These are phyloP conservation scores for Poecile montanus DNA, from an alignment of 2,797 vertebrate species.

Conservation along the genomic window DNA sequence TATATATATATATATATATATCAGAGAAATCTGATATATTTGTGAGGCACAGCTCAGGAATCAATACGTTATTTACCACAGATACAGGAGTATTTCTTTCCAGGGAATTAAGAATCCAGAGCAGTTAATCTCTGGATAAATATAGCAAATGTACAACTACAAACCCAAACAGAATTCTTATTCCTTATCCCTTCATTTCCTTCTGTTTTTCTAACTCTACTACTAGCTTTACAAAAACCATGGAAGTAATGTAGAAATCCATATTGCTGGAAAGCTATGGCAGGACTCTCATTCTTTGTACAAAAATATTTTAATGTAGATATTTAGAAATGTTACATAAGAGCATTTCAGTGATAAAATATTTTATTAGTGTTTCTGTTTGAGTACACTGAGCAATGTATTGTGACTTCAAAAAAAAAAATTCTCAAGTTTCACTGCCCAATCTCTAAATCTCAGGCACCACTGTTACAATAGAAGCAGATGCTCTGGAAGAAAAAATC, in stretches of 20 bases:
- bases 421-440: not conserved
- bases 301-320: conserved; percentile 44
- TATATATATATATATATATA: too few species aligned
- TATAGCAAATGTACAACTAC: not conserved
- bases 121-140: not conserved
- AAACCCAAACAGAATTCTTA: not conserved
- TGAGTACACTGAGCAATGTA: not conserved
- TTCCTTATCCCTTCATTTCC: not conserved
- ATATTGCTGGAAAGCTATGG: conserved; percentile 44
- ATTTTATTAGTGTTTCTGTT: conserved; percentile 53
- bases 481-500: not conserved
- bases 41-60: conserved; percentile 7
- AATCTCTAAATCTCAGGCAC: not conserved
- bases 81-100: not conserved
- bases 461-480: not conserved
- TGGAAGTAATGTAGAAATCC: not conserved
- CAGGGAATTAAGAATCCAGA: not conserved
- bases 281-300: conserved; percentile 11
- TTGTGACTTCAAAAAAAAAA: not conserved
- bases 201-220: not conserved
- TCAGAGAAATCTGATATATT: not conserved
- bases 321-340: conserved; percentile 39
- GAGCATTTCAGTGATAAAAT: conserved; percentile 57
- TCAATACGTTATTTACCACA: conserved; percentile 12
- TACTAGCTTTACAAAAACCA: not conserved